These are phyloP conservation scores for Ursus arctos DNA, from an alignment of 2,113 vertebrate genomes.

Conservation along the genomic window DNA sequence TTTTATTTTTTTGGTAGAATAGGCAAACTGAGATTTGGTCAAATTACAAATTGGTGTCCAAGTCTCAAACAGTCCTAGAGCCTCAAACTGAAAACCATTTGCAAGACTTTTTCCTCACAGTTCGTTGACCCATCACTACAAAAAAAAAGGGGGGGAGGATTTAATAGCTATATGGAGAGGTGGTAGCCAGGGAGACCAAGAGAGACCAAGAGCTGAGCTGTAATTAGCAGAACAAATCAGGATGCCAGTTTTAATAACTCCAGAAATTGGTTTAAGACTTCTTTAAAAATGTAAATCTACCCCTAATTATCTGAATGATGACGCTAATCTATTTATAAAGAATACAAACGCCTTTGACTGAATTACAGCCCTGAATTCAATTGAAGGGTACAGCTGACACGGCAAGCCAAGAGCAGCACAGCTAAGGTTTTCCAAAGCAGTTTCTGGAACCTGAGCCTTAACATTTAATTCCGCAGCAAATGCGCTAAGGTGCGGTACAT, in stretches of 20 bases:
- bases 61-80: not conserved
- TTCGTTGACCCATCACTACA: not conserved
- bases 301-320: constrained; percentile 85
- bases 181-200: constrained; percentile 55
- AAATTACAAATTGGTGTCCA: not conserved
- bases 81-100: not conserved
- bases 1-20: not conserved
- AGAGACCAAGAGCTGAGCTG: constrained; percentile 54
- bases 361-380: constrained; percentile 85
- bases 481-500: constrained; percentile 36
- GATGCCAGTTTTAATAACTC: constrained; percentile 72
- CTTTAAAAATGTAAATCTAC: constrained; percentile 84
- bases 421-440: constrained; percentile 73
- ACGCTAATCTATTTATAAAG: constrained; percentile 86
- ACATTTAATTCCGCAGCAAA: constrained; percentile 41
- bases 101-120: not conserved
- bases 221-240: constrained; percentile 72
- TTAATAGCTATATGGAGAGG: constrained; percentile 46
- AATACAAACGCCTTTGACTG: constrained; percentile 85
- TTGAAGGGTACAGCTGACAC: constrained; percentile 80
- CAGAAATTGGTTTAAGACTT: constrained; percentile 73
- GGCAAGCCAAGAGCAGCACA: constrained; percentile 72
- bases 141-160: not conserved
- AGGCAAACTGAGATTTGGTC: not conserved
- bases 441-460: constrained; percentile 41